Base-by-base conservation (phyloP, 1,140 invertebrate species). In the Drosophila takahashii region DNA sequence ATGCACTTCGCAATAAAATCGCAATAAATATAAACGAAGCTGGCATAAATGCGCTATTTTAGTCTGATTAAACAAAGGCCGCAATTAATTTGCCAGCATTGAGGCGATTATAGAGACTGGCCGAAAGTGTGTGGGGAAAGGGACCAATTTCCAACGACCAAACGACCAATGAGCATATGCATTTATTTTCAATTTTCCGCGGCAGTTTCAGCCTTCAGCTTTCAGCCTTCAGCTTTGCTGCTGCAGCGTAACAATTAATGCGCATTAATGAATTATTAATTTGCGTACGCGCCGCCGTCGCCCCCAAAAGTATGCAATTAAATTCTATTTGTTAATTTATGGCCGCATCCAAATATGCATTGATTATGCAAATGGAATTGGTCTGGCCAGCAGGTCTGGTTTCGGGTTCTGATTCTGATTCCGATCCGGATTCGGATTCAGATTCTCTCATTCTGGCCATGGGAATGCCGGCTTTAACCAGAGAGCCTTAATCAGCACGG, bases 261-360 rank as follows among this genome's bases (percentile, higher is more conserved):
- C 83, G 78, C 79, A 83, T 86, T 86, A 86, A 86, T 86, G 79
- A 86, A 87, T 86, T 86, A 86, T 86, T 86, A 86, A 86, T 86
- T 86, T 87, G 75, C 69, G 47, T 54, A 56, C 50, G 59, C 51
- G 62, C n/a, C 59, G 76, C 60, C 13, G 60, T 9, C 60, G 52
- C 52, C 50, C 48, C 61, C 70, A 57, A 86, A 86, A 86, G 83
- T 86, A 86, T 83, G 83, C 83, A 86, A 87, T 86, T 86, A 86
- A 86, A 86, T 87, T 86, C 83, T 86, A 86, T 86, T 86, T 86
- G 83, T 87, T 86, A 87, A 86, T 86, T 86, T 87, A 87, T 87
- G 65, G 79, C 66, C 53, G 61, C 78, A 67, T 62, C 78, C 83
- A 81, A 81, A 86, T 87, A 86, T 86, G 83, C 83, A 87, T 86